phyloP scores from a whole-genome alignment of 92 coral and sea anemone genomes.

The Phymanthus crucifer region DNA sequence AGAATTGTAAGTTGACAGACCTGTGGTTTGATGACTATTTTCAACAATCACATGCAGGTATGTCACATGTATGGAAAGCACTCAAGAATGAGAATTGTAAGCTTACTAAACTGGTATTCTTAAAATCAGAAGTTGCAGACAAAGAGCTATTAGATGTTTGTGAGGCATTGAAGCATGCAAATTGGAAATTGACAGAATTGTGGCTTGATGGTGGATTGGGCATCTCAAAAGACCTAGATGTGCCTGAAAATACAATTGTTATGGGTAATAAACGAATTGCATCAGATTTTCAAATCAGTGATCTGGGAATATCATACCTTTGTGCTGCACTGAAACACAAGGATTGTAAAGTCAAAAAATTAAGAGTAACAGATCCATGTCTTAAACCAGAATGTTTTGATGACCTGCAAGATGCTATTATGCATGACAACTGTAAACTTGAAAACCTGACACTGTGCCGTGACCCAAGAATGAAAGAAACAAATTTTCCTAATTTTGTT shows the following conservation, averaged over 20 bases:
- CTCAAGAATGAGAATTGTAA: conserved; percentile 35
- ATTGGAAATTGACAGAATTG: neutral
- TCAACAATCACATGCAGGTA: conserved; percentile 1
- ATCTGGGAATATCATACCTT: neutral
- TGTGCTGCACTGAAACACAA: conserved; percentile 33
- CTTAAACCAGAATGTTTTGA: neutral
- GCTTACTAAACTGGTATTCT: neutral
- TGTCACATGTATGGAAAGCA: conserved; percentile 14
- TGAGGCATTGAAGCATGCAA: neutral
- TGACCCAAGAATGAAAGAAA: too few relatives aligned
- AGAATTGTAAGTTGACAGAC: conserved; percentile 25
- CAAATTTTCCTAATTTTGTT: too few relatives aligned
- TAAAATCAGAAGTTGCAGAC: neutral
- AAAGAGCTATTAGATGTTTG: neutral
- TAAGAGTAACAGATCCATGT: neutral
- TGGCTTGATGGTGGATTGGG: neutral
- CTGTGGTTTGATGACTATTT: conserved; percentile 3
- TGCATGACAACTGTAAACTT: conserved; percentile 30
- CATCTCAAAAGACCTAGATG: neutral
- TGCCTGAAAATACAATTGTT: conserved; percentile 6
- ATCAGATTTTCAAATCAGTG: too few relatives aligned
- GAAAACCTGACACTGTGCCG: too few relatives aligned
- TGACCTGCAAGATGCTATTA: conserved; percentile 19
- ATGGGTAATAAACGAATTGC: neutral
- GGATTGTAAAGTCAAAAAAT: conserved; percentile 16